Conservation (phyloP, 2,797 vertebrate genomes). For the Dallia pectoralis region DNA sequence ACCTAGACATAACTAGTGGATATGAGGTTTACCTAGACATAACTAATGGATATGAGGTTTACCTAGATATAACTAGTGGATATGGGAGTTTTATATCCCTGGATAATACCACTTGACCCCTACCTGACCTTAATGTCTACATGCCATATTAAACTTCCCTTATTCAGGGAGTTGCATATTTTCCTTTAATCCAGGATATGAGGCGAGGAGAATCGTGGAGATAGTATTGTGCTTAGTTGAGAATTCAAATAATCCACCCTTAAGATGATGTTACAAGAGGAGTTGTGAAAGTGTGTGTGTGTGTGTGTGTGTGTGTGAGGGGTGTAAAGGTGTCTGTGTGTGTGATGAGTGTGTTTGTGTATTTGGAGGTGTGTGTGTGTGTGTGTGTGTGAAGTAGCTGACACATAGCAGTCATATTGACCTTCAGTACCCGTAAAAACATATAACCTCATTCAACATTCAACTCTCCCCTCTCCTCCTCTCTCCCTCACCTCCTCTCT, state of each 20-base stretch:
- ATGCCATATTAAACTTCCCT: constrained; percentile 1
- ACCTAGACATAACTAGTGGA: too few species aligned
- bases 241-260: constrained; percentile 68
- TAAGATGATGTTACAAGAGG: constrained; percentile 50
- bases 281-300: constrained; percentile 32
- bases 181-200: constrained; percentile 34
- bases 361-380: neutral
- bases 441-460: neutral
- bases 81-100: too few species aligned
- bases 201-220: constrained; percentile 15
- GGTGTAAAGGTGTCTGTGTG: neutral
- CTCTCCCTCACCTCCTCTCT: neutral
- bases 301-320: neutral
- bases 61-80: too few species aligned
- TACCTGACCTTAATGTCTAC: neutral
- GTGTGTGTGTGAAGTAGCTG: constrained; percentile 31
- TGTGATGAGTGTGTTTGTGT: constrained; percentile 3
- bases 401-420: constrained; percentile 36
- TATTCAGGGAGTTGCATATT: constrained; percentile 22
- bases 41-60: too few species aligned
- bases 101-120: too few species aligned
- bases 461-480: neutral
- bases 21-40: too few species aligned
- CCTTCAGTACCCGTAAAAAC: constrained; percentile 33
- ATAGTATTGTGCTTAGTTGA: constrained; percentile 68